These are phyloP conservation scores for Drosophila prosaltans DNA, from an alignment of 1,140 invertebrate species.

Conservation along the genomic window DNA sequence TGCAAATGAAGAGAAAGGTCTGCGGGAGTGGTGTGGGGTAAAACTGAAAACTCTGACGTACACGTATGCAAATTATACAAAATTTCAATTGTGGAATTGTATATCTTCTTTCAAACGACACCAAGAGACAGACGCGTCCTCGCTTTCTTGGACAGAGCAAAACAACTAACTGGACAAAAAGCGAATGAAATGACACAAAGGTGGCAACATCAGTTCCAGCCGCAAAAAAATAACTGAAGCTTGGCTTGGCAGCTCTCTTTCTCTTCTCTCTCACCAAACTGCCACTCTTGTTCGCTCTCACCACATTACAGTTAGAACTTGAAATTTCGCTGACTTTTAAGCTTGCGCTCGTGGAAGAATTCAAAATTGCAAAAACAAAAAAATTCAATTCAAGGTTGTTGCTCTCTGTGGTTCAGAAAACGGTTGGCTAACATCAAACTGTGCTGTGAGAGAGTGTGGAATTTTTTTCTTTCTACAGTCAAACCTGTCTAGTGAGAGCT, in stretches of 20 bases:
- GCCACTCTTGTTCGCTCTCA: slow-evolving; percentile 27
- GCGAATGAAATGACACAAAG: slow-evolving; percentile 57
- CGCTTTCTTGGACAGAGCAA: slow-evolving; percentile 11
- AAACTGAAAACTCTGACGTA: slow-evolving; percentile 53
- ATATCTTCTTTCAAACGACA: slow-evolving; percentile 29
- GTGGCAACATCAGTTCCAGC: slow-evolving; percentile 46
- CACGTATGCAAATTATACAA: slow-evolving; percentile 71
- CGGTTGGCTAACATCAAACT: slow-evolving; percentile 33
- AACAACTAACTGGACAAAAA: slow-evolving; percentile 49
- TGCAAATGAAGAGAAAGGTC: slow-evolving; percentile 11
- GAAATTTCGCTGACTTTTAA: slow-evolving; percentile 60
- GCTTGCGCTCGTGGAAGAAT: slow-evolving; percentile 57
- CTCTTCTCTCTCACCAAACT: slow-evolving; percentile 1
- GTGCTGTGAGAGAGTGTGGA: slow-evolving; percentile 12
- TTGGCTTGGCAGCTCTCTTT: slow-evolving; percentile 24
- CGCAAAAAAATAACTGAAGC: slow-evolving; percentile 23
- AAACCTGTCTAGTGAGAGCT: slow-evolving; percentile 12
- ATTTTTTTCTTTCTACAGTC: slow-evolving; percentile 7
- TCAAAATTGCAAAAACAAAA: slow-evolving; percentile 68
- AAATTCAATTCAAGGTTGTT: slow-evolving; percentile 78
- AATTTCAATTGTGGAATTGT: slow-evolving; percentile 28
- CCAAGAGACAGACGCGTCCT: slow-evolving; percentile 18
- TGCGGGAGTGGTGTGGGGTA: background rate
- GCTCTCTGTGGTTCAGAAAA: slow-evolving; percentile 48
- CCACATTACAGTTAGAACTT: slow-evolving; percentile 70